Evolutionary conservation across 2,113 vertebrate genomes (phyloP), one percentile per base, ranked within the genome.

Genomic region (Platysteira castanea): DNA sequence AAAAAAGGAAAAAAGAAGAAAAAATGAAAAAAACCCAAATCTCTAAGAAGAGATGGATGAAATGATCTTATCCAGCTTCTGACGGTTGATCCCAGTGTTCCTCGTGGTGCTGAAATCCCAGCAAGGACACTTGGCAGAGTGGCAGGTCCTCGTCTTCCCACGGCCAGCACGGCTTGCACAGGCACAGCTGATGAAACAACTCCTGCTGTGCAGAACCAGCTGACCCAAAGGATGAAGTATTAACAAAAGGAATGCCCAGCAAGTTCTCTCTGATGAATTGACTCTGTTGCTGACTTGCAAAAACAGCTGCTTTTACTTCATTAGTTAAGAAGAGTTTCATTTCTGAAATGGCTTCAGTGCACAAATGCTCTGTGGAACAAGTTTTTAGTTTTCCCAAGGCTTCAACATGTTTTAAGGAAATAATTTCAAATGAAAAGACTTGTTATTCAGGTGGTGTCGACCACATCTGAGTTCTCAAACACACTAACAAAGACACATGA

Each of bases 21-120:
- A 23, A 11, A 14, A 1, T 12, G 41, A 1, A 19, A 52, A 52
- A 37, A 2, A 0, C 5, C 8, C 13, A 21, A 10, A 20, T 15
- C 10, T 46, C 22, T 23, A 52, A 52, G 18, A 78, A 61, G 11
- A 52, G n/a, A 31, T 11, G 60, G 35, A 50, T 59, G 21, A 67
- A 61, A 37, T 30, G 1, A 57, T 31, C 19, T 57, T 10, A 31
- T 21, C 17, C 35, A 71, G 0, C 7, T 27, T 15, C 28, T 37
- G 14, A 2, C 15, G 50, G 12, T 35, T 28, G 44, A 52, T 41
- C 14, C 37, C 59, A 10, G 0, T 3, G 16, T 28, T 83, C 26
- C 31, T 63, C 3, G 0, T 5, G 41, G 41, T 9, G 9, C 3
- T 53, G n/a, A 46, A 56, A 83, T 35, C 53, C 42, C 52, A 50